Conservation (phyloP, 2,113 vertebrate species). For the Toxostoma redivivum region DNA sequence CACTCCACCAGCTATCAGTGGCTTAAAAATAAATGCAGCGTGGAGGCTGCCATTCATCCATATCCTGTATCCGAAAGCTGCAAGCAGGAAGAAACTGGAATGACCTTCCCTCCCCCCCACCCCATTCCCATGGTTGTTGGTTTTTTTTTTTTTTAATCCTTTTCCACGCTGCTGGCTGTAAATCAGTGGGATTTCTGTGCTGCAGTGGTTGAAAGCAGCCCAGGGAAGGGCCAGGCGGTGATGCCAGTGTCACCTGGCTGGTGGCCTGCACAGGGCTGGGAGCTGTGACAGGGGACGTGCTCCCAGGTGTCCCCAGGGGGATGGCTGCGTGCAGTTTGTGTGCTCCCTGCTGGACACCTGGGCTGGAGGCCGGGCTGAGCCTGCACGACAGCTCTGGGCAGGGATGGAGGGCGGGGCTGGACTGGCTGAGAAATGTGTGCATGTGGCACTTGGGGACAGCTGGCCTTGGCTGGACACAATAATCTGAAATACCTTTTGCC, state of each 20-base stretch:
- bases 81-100: conserved; percentile 34
- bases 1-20: conserved; percentile 51
- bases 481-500: not conserved
- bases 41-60: conserved; percentile 55
- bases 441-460: not conserved
- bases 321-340: not conserved
- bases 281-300: not conserved
- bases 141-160: not conserved
- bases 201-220: not conserved
- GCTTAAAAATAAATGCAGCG: conserved; percentile 58
- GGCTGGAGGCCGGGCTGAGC: not conserved
- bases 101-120: not conserved
- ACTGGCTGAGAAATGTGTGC: accelerated
- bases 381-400: not conserved
- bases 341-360: not conserved
- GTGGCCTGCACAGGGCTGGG: not conserved
- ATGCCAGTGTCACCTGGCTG: accelerated
- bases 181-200: not conserved
- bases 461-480: not conserved
- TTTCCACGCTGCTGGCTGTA: not conserved
- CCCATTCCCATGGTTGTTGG: not conserved
- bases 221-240: accelerated
- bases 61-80: conserved; percentile 57
- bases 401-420: not conserved
- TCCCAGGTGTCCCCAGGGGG: not conserved